A percentile compares a stretch with the other conserved stretches of the same genome.
Conservation (phyloP, 2,888 invertebrate species). For the Cephus nigrinus region DNA sequence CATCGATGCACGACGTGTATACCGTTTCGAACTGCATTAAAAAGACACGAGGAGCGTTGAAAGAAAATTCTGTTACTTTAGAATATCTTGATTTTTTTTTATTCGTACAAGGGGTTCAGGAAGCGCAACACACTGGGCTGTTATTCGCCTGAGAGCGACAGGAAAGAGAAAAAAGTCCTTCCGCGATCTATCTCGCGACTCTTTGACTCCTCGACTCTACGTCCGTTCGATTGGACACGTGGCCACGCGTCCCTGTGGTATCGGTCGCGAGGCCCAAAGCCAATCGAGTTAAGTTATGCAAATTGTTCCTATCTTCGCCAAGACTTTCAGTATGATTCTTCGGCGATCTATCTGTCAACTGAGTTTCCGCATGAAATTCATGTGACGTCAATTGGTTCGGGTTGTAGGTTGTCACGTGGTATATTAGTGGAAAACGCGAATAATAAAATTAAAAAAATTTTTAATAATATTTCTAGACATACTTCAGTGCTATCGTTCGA, state of each 20-base stretch:
- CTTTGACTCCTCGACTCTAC: not conserved
- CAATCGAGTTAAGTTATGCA: constrained; percentile 50
- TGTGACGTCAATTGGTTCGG: not conserved
- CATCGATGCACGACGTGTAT: not conserved
- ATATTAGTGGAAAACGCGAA: not conserved
- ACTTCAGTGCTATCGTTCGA: not conserved
- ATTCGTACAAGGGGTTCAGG: not conserved
- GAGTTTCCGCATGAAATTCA: not conserved
- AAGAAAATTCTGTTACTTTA: not conserved
- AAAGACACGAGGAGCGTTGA: not conserved
- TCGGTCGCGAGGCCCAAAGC: constrained; percentile 41
- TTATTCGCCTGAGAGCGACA: not conserved
- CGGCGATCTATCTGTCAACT: not conserved
- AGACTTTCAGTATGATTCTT: constrained; percentile 31
- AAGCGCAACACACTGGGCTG: not conserved
- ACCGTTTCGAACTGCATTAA: not conserved
- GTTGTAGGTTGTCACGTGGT: not conserved
- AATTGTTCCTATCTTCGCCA: constrained; percentile 40
- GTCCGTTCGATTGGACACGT: not conserved
- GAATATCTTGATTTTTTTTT: not conserved
- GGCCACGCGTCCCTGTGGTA: constrained; percentile 10
- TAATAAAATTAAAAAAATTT: not conserved
- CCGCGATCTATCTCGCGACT: not conserved
- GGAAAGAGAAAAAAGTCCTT: not conserved
- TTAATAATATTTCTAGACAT: not conserved